phyloP scores from a whole-genome alignment of 2,797 vertebrate species.

The Picus viridis region DNA sequence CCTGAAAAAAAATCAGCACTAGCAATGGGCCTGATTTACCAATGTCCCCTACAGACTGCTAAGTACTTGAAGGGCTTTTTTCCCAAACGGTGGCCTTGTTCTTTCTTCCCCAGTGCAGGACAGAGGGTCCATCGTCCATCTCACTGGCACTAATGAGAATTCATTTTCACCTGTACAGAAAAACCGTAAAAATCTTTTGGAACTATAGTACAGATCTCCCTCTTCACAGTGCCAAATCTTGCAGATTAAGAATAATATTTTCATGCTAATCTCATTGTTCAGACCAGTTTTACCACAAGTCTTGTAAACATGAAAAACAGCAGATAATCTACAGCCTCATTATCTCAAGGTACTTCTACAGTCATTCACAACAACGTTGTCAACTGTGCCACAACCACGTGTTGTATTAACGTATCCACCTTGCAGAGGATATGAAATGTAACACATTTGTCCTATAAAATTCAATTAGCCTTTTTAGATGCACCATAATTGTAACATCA shows the following conservation, averaged over 20 bases:
- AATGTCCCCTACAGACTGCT: background rate
- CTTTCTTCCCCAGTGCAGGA: background rate
- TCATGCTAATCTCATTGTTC: background rate
- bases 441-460: constrained; percentile 4
- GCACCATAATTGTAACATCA: background rate
- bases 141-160: background rate
- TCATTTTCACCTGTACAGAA: background rate
- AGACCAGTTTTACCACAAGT: background rate
- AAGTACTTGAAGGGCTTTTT: background rate
- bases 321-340: background rate
- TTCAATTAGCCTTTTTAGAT: background rate
- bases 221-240: background rate
- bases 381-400: background rate
- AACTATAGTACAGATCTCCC: background rate
- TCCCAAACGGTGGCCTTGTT: background rate
- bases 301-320: background rate
- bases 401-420: background rate
- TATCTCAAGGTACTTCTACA: background rate
- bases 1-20: background rate
- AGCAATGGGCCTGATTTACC: background rate
- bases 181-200: background rate
- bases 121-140: background rate
- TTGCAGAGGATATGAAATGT: background rate
- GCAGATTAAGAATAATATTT: constrained; percentile 17
- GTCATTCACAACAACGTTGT: background rate